Base-by-base conservation (phyloP, 2,113 vertebrate species). In the Chionodraco myersi region DNA sequence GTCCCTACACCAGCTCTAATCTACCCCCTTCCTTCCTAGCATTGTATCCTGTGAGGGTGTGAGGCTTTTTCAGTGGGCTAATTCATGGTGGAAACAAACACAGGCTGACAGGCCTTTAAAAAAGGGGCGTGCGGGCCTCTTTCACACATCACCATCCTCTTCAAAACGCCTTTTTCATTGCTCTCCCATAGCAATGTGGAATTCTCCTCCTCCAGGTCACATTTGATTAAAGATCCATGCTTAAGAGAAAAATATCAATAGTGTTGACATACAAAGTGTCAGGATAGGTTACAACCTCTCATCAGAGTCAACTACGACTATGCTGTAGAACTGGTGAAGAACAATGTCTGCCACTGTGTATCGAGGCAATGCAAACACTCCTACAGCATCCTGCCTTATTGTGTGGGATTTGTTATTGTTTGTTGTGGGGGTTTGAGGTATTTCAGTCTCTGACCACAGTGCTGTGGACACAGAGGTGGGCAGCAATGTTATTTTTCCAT, bases 381-480 rank as follows among this genome's bases (percentile, higher is more conserved):
- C 87, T 82, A 64, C 77, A 77, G 74, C 79, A 49, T 88, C 77
- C 83, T 72, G 88, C 63, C 54, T 65, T 60, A 65, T 47, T 87
- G 86, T 89, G 89, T 92, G 91, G 89, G 91, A 84, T 84, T 77
- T 87, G 87, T 91, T 88, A 85, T 87, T 86, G 83, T 88, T 88
- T 87, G 83, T 77, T 75, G 79, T 80, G 83, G 81, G 77, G 74
- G 80, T 52, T 78, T 83, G 67, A 57, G 61, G 86, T 53, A 79
- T 85, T 83, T 84, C 62, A 82, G 62, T 30, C 30, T 59, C 77
- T 72, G 41, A 34, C 47, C 80, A 79, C 60, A 79, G 75, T 54
- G 26, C 18, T 61, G 23, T 30, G 59, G 61, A 75, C 44, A 15
- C 18, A 44, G 36, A 86, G n/a, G 48, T 54, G 45, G 83, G 26